A percentile compares a stretch with the other conserved stretches of the same genome.
Evolutionary conservation across 2,888 invertebrate genomes (phyloP).

Genomic region (Capitulum mitella): DNA sequence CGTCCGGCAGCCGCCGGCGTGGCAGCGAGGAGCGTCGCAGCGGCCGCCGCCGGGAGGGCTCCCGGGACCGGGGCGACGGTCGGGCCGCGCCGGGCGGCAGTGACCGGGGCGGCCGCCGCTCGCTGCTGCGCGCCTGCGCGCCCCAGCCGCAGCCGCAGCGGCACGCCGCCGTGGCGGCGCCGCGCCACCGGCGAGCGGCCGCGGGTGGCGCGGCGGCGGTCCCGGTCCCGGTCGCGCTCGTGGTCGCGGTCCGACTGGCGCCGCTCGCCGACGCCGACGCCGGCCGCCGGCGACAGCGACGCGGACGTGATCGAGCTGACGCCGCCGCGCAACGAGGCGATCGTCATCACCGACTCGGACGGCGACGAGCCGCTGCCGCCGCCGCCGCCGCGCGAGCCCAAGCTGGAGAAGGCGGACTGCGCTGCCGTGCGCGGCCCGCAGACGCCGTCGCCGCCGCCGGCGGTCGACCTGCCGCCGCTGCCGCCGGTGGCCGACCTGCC

Average conservation of each 20-base stretch:
- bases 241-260: slow-evolving; percentile 51
- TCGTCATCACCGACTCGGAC: slow-evolving; percentile 76
- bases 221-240: slow-evolving; percentile 22
- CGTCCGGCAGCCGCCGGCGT: no score
- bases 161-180: slow-evolving; percentile 39
- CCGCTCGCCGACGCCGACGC: slow-evolving; percentile 68
- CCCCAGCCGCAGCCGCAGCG: slow-evolving; percentile 28
- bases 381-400: slow-evolving; percentile 33
- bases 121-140: slow-evolving; percentile 33
- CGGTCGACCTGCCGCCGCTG: neutral
- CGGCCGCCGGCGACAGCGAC: slow-evolving; percentile 52
- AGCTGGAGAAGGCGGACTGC: neutral
- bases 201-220: slow-evolving; percentile 27
- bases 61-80: neutral
- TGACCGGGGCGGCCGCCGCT: slow-evolving; percentile 41
- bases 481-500: neutral
- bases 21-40: neutral
- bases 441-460: neutral
- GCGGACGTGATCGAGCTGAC: slow-evolving; percentile 44
- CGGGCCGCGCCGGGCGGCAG: slow-evolving; percentile 29
- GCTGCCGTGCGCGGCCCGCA: neutral
- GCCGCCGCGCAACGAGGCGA: slow-evolving; percentile 70
- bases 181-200: slow-evolving; percentile 25
- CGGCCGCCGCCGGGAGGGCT: neutral
- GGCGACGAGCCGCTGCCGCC: slow-evolving; percentile 39